These are phyloP conservation scores for Cichladusa arquata DNA, from an alignment of 2,113 vertebrate species.

Conservation along the genomic window DNA sequence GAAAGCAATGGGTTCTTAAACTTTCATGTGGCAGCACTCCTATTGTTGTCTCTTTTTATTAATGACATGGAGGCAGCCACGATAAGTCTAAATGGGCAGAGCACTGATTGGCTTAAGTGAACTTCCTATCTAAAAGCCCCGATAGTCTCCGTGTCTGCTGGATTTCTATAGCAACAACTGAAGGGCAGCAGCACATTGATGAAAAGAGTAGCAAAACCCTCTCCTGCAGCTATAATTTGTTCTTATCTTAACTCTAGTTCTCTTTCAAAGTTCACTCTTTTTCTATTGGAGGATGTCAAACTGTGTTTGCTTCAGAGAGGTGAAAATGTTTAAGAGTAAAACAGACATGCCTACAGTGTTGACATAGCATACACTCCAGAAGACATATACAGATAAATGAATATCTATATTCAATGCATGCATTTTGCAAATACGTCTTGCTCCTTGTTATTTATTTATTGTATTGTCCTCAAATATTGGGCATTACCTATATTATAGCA, in stretches of 20 bases:
- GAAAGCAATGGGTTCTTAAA: neutral
- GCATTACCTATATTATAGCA: neutral
- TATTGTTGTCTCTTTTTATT: conserved; percentile 3
- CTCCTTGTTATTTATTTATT: neutral
- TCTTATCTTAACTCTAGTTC: neutral
- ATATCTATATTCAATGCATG: neutral
- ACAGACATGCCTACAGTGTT: neutral
- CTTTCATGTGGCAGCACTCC: neutral
- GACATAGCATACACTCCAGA: neutral
- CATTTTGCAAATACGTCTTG: neutral
- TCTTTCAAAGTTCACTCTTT: neutral
- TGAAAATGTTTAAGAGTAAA: neutral
- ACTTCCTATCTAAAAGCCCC: neutral
- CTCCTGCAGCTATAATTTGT: neutral
- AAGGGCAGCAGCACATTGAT: neutral
- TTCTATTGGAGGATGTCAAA: neutral
- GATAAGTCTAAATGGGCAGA: neutral
- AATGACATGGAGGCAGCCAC: neutral
- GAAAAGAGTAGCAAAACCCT: neutral
- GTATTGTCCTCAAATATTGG: neutral
- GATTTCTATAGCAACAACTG: conserved; percentile 12
- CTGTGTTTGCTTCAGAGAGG: neutral
- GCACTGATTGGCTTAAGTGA: neutral
- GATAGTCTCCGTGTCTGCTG: neutral
- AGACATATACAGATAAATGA: neutral